Percentiles rank a stretch among this genome's conserved stretches.
These are phyloP conservation scores for Cacatua alba DNA, from an alignment of 2,113 vertebrate genomes.

Conservation along the genomic window DNA sequence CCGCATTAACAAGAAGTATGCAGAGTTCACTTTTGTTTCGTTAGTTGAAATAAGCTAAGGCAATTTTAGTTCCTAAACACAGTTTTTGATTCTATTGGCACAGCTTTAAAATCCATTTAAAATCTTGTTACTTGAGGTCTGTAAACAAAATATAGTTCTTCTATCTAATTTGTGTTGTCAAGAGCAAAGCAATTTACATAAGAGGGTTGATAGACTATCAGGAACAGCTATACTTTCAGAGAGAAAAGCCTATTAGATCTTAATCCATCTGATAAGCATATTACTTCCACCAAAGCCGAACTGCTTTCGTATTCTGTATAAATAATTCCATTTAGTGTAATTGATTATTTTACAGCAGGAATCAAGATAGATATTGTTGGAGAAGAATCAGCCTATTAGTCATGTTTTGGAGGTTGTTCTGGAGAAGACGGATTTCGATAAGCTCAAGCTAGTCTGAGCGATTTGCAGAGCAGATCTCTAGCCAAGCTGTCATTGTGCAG, in stretches of 20 bases:
- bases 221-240: slow-evolving; percentile 3
- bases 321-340: slow-evolving; percentile 60
- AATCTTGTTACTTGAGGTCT: slow-evolving; percentile 28
- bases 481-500: neutral
- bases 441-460: neutral
- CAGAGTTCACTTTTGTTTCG: neutral
- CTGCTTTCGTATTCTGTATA: slow-evolving; percentile 9
- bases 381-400: slow-evolving; percentile 35
- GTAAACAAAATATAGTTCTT: slow-evolving; percentile 51
- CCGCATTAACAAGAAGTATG: neutral
- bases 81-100: neutral
- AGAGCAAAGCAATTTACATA: slow-evolving; percentile 47
- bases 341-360: slow-evolving; percentile 54
- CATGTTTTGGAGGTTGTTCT: slow-evolving; percentile 18
- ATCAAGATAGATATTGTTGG: slow-evolving; percentile 29
- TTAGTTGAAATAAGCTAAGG: neutral
- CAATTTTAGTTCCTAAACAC: slow-evolving; percentile 38
- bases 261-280: slow-evolving; percentile 62
- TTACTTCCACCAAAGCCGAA: slow-evolving; percentile 42
- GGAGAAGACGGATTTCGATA: neutral
- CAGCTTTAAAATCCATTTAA: slow-evolving; percentile 30
- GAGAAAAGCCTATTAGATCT: slow-evolving; percentile 55
- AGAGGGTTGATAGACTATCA: slow-evolving; percentile 40
- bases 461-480: neutral
- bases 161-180: slow-evolving; percentile 53